Percentiles rank a stretch among this genome's conserved stretches.
These are phyloP conservation scores for Eospalax fontanierii DNA, from an alignment of 2,797 vertebrate genomes.

Conservation along the genomic window DNA sequence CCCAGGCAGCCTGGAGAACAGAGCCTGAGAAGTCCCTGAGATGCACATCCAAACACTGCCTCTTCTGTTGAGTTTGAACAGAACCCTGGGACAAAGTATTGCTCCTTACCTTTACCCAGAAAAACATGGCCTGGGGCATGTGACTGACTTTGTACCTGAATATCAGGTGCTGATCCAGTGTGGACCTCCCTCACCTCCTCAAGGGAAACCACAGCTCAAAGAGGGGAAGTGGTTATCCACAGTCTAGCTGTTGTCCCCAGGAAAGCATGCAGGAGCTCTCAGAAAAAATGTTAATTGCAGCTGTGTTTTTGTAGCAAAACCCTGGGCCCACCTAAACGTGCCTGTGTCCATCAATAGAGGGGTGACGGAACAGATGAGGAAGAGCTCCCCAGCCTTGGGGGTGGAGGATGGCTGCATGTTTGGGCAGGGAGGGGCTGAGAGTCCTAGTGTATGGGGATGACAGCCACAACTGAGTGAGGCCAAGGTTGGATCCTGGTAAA, in stretches of 20 bases:
- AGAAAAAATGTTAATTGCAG: conserved; percentile 83
- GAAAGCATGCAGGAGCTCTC: conserved; percentile 53
- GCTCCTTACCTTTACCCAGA: neutral
- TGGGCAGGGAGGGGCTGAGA: conserved; percentile 61
- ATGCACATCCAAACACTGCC: neutral
- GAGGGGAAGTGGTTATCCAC: conserved; percentile 59
- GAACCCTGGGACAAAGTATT: neutral
- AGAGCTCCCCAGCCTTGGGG: neutral
- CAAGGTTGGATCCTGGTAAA: neutral
- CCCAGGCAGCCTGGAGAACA: neutral
- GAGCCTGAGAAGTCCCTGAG: neutral
- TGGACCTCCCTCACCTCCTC: neutral
- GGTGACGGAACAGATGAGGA: conserved; percentile 60
- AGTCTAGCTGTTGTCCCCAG: conserved; percentile 63
- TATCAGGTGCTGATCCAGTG: neutral
- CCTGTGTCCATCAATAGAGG: conserved; percentile 72
- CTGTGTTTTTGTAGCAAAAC: conserved; percentile 83
- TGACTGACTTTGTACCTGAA: neutral
- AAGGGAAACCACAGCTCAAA: conserved; percentile 53
- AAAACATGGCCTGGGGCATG: neutral
- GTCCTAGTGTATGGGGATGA: neutral
- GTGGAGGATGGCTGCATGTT: conserved; percentile 47
- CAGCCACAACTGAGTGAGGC: neutral
- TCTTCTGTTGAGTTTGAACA: neutral
- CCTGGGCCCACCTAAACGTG: conserved; percentile 64